Percentiles rank a stretch among this genome's conserved stretches.
Conservation (phyloP, 2,888 invertebrate species). For the Cerceris ruficornis region DNA sequence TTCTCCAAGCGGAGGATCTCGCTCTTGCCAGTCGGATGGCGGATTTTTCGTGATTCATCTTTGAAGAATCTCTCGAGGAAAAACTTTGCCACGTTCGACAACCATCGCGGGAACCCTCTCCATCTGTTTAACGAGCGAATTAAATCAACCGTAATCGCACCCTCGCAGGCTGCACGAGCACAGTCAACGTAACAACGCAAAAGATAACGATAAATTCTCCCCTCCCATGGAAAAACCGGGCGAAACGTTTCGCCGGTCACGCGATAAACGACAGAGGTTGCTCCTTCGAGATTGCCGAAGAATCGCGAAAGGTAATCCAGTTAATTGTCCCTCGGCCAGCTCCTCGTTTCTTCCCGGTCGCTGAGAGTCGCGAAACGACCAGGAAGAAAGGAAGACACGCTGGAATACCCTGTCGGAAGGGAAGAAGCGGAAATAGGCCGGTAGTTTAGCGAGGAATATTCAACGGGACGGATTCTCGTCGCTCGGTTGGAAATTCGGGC, state of each 20-base stretch:
- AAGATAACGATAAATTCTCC: constrained; percentile 13
- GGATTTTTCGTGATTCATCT: too few species aligned
- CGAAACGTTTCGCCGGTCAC: constrained; percentile 35
- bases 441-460: constrained; percentile 66
- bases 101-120: background rate
- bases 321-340: constrained; percentile 47
- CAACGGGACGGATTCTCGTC: constrained; percentile 63
- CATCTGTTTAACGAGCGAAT: background rate
- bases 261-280: constrained; percentile 23
- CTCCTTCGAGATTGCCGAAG: constrained; percentile 27
- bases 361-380: background rate
- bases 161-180: background rate
- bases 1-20: too few species aligned
- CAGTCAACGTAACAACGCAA: constrained; percentile 11
- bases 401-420: constrained; percentile 56
- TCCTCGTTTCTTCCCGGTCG: too few species aligned
- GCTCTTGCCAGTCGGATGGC: too few species aligned
- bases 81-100: background rate
- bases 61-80: too few species aligned
- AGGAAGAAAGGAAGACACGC: constrained; percentile 36
- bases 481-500: constrained; percentile 59
- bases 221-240: background rate
- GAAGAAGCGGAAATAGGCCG: constrained; percentile 61
- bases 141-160: background rate
- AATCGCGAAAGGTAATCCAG: constrained; percentile 55